Conservation (phyloP, 2,888 invertebrate genomes). For the Cinara cedri region DNA sequence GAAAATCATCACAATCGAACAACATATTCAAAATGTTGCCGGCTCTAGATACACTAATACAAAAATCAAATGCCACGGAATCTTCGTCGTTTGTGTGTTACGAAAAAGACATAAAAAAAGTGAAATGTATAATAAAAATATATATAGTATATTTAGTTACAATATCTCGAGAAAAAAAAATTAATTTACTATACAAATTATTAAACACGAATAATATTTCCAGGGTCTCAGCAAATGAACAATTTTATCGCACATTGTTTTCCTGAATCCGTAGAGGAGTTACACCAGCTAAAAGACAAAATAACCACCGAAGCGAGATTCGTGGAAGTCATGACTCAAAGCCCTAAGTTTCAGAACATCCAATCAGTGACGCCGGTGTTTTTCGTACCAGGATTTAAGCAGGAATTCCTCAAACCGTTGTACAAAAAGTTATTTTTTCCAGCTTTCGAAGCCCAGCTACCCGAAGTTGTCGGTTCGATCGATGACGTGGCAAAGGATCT, state of each 20-base stretch:
- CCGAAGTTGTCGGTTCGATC: not conserved
- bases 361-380: conserved; percentile 62
- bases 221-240: not conserved
- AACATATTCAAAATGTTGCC: not conserved
- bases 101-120: not conserved
- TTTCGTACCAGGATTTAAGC: conserved; percentile 63
- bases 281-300: not conserved
- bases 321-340: conserved; percentile 62
- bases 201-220: not conserved
- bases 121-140: too few relatives aligned
- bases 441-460: conserved; percentile 34
- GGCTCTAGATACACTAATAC: not conserved
- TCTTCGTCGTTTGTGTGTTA: conserved; percentile 29
- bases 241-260: not conserved
- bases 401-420: conserved; percentile 59
- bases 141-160: too few relatives aligned
- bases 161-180: too few relatives aligned
- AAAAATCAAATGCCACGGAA: not conserved
- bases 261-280: conserved; percentile 17
- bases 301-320: conserved; percentile 60
- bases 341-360: conserved; percentile 62
- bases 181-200: too few relatives aligned
- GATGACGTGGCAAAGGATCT: conserved; percentile 19
- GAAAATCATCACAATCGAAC: not conserved
- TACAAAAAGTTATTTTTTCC: conserved; percentile 25